phyloP scores from a whole-genome alignment of 2,888 invertebrate species.

The Drosophila nigricruria region DNA sequence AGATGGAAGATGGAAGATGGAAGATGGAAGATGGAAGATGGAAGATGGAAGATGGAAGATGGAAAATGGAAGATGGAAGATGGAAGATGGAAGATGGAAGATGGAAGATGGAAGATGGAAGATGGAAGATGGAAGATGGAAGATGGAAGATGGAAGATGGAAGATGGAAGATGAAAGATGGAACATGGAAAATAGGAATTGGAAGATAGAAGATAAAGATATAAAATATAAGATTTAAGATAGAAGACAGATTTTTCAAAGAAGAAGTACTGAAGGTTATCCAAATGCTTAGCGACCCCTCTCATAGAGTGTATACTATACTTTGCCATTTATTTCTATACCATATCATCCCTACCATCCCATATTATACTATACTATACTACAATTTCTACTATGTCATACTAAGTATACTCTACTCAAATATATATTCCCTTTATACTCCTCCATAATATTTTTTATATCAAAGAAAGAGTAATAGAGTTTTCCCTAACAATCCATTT shows the following conservation, averaged over 20 bases:
- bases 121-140: background rate
- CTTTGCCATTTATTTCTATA: no score
- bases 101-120: background rate
- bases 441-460: background rate
- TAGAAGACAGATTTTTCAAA: no score
- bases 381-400: background rate
- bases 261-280: no score
- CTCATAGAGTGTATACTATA: background rate
- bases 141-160: no score
- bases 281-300: no score
- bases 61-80: no score
- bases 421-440: background rate
- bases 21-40: no score
- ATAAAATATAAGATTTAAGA: background rate
- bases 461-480: background rate
- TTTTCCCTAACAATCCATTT: background rate
- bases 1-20: no score
- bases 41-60: no score
- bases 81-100: no score
- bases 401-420: background rate
- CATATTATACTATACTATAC: background rate
- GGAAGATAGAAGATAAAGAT: background rate
- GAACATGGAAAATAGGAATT: background rate
- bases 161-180: background rate
- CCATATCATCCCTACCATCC: background rate